These are phyloP conservation scores for Pseudeuparius sepicola DNA, from an alignment of 2,888 invertebrate genomes.

Conservation along the genomic window DNA sequence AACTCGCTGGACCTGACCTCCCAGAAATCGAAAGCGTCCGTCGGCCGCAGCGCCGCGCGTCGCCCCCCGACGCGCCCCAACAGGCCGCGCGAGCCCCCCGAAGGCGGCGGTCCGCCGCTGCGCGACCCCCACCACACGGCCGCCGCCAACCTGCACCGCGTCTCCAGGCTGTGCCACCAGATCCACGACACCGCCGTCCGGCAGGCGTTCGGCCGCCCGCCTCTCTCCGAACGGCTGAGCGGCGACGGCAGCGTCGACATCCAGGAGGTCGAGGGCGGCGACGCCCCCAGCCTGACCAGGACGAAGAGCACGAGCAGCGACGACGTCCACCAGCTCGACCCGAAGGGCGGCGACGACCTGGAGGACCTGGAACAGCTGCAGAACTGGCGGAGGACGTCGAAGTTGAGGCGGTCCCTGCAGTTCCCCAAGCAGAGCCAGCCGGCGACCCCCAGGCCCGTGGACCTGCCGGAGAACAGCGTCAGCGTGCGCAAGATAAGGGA, in stretches of 20 bases:
- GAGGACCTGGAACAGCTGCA: conserved; percentile 35
- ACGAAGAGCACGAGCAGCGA: conserved; percentile 44
- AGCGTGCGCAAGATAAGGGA: conserved; percentile 46
- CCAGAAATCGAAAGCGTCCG: conserved; percentile 42
- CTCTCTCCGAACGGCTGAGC: conserved; percentile 28
- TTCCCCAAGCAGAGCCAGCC: conserved; percentile 44
- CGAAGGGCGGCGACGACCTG: conserved; percentile 32
- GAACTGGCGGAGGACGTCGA: conserved; percentile 57
- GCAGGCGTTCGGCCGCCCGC: conserved; percentile 31
- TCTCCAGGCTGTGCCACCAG: conserved; percentile 41
- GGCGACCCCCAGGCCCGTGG: conserved; percentile 25
- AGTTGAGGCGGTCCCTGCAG: conserved; percentile 55
- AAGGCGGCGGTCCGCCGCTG: no score
- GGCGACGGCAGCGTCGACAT: conserved; percentile 33
- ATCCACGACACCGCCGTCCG: conserved; percentile 39
- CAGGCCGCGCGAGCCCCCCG: conserved; percentile 28
- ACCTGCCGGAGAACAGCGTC: conserved; percentile 41
- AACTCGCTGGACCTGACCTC: conserved; percentile 43
- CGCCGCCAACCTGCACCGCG: conserved; percentile 36
- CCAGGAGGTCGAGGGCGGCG: conserved; percentile 30
- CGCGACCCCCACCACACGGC: conserved; percentile 27
- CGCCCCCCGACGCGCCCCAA: conserved; percentile 42
- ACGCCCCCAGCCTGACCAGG: conserved; percentile 29
- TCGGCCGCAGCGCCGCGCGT: conserved; percentile 42
- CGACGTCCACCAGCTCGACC: conserved; percentile 35